These are phyloP conservation scores for Cataglyphis rosenhaueri DNA, from an alignment of 2,888 invertebrate species.

Conservation along the genomic window DNA sequence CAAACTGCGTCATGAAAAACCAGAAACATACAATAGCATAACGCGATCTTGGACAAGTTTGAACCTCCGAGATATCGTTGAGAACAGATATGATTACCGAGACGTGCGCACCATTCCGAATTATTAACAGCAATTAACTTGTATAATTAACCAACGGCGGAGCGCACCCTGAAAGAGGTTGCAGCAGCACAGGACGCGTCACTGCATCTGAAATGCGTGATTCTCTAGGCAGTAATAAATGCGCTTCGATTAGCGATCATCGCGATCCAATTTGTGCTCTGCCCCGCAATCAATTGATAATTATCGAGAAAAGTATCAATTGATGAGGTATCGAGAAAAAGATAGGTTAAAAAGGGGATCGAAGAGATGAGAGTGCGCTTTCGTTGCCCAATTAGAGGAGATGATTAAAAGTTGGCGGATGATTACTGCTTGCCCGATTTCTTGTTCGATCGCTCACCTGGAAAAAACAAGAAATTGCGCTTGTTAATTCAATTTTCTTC, in stretches of 20 bases:
- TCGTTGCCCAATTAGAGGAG: conserved; percentile 72
- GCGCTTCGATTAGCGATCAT: conserved; percentile 3
- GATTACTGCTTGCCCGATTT: conserved; percentile 83
- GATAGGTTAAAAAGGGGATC: conserved; percentile 44
- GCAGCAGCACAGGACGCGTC: conserved; percentile 6
- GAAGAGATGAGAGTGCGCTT: conserved; percentile 69
- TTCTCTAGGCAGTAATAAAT: conserved; percentile 43
- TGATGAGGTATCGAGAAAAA: conserved; percentile 48
- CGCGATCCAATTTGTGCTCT: conserved; percentile 28
- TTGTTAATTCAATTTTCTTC: background rate
- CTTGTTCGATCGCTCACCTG: conserved; percentile 84
- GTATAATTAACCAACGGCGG: conserved; percentile 43
- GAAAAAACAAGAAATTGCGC: conserved; percentile 51
- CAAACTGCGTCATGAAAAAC: background rate
- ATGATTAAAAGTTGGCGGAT: conserved; percentile 53
- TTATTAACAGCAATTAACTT: conserved; percentile 40
- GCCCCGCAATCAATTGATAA: conserved; percentile 50
- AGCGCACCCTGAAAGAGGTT: conserved; percentile 20
- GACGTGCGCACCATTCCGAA: conserved; percentile 27
- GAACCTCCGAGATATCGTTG: conserved; percentile 2
- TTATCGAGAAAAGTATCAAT: conserved; percentile 15
- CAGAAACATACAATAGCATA: background rate
- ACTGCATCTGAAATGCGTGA: conserved; percentile 34
- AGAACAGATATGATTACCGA: conserved; percentile 34
- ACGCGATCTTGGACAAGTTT: conserved; percentile 2